A percentile compares a stretch with the other conserved stretches of the same genome.
phyloP scores from a whole-genome alignment of 92 coral and sea anemone genomes.

The Porites divaricata region DNA sequence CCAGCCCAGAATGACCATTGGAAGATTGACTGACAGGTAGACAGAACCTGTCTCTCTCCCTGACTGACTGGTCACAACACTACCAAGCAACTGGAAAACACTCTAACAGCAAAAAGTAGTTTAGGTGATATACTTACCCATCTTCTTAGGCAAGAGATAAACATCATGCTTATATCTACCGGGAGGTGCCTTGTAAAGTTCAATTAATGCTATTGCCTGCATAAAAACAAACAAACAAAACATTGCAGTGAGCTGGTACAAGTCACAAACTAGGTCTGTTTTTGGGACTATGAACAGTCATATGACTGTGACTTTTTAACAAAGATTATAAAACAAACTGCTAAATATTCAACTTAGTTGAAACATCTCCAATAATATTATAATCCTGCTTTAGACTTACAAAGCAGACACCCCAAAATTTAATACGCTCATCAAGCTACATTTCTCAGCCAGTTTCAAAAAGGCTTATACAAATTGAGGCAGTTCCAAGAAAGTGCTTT shows the following conservation, averaged over 20 bases:
- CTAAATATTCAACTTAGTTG: no score
- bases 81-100: no score
- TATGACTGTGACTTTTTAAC: no score
- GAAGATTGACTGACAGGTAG: neutral
- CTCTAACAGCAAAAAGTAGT: neutral
- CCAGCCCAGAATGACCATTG: no score
- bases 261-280: neutral
- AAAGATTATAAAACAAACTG: no score
- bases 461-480: no score
- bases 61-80: neutral
- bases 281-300: neutral
- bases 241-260: neutral
- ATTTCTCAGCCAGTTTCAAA: no score
- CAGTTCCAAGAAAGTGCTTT: no score
- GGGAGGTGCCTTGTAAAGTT: constrained; percentile 98
- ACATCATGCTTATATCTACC: constrained; percentile 99
- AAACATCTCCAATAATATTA: no score
- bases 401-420: no score
- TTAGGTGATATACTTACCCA: constrained; percentile 73
- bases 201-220: constrained; percentile 98
- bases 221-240: neutral
- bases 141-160: constrained; percentile 94
- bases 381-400: no score
- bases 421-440: no score
- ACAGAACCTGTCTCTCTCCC: neutral